Evolutionary conservation across 1,140 invertebrate genomes (phyloP).

Genomic region (Drosophila arawakana): DNA sequence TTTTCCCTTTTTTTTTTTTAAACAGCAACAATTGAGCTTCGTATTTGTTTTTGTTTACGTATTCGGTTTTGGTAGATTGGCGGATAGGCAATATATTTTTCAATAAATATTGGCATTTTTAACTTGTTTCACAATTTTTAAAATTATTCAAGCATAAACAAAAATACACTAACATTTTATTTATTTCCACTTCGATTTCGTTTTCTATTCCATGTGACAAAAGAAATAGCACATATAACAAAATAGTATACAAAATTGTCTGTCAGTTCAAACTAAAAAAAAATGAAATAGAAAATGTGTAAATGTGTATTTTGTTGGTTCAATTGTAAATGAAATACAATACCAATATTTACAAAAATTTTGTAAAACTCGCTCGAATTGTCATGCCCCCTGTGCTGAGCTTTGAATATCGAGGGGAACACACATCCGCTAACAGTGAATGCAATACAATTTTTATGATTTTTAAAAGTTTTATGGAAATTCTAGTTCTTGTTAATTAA

Average conservation of each 20-base stretch:
- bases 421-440: constrained; percentile 10
- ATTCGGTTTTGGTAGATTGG: constrained; percentile 25
- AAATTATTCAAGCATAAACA: constrained; percentile 78
- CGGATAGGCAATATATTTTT: constrained; percentile 64
- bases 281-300: constrained; percentile 28
- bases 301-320: constrained; percentile 27
- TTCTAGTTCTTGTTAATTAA: background rate
- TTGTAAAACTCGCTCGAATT: constrained; percentile 8
- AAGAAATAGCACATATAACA: background rate
- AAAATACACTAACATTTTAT: constrained; percentile 70
- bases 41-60: constrained; percentile 36
- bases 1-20: background rate
- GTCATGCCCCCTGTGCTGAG: background rate
- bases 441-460: background rate
- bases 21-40: constrained; percentile 16
- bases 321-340: constrained; percentile 41
- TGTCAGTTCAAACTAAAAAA: constrained; percentile 18
- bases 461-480: constrained; percentile 11
- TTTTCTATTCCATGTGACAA: constrained; percentile 61
- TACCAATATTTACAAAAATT: constrained; percentile 37
- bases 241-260: constrained; percentile 25
- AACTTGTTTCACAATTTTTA: constrained; percentile 67
- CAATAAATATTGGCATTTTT: constrained; percentile 78
- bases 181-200: constrained; percentile 58
- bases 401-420: constrained; percentile 3